Conservation (phyloP, 2,888 invertebrate species). For the Poecilobothrus nobilitatus region DNA sequence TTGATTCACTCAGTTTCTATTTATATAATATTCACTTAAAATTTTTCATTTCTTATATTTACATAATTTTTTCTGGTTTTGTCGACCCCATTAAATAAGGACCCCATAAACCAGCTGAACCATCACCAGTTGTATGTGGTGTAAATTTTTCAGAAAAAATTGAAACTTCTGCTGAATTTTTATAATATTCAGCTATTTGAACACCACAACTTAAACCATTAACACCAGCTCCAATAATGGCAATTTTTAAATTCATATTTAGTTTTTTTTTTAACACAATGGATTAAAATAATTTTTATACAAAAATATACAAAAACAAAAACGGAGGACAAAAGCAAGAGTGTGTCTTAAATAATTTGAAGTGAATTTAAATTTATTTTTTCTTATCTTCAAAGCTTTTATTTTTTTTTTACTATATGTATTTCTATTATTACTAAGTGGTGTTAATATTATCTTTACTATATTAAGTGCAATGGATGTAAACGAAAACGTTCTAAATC, state of each 20-base stretch:
- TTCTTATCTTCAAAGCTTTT: no score
- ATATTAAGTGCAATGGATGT: no score
- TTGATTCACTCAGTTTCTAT: conserved; percentile 10
- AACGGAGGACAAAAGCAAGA: no score
- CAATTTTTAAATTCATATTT: neutral
- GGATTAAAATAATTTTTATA: no score
- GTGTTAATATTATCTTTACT: no score
- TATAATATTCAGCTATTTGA: conserved; percentile 51
- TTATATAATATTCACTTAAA: no score
- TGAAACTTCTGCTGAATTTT: conserved; percentile 50
- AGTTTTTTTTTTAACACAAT: neutral
- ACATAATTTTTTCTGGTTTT: conserved; percentile 48
- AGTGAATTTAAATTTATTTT: no score
- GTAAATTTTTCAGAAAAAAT: conserved; percentile 58
- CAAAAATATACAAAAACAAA: no score
- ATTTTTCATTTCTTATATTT: conserved; percentile 25
- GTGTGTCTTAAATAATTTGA: no score
- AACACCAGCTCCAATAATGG: conserved; percentile 69
- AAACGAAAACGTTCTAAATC: no score
- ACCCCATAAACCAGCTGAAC: conserved; percentile 68
- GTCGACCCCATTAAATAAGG: conserved; percentile 58
- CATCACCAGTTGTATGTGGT: conserved; percentile 68
- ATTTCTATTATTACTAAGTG: no score
- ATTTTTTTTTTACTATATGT: no score
- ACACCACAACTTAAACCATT: conserved; percentile 63